A percentile compares a stretch with the other conserved stretches of the same genome.
Evolutionary conservation across 2,888 invertebrate genomes (phyloP).

Genomic region (Watsonalla cultraria): DNA sequence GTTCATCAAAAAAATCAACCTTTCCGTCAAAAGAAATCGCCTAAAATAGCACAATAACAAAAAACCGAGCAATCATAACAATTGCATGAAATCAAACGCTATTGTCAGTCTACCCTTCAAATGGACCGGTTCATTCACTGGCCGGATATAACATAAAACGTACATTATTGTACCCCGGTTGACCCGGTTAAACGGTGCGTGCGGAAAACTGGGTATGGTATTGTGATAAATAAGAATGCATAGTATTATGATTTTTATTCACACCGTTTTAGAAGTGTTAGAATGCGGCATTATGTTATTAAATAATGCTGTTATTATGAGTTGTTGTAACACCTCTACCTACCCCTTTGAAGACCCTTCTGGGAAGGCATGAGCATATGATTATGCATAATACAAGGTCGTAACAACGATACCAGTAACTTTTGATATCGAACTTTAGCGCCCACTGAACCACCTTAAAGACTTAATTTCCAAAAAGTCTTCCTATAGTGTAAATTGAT

Average conservation of each 20-base stretch:
- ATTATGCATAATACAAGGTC: no score
- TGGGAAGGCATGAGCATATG: no score
- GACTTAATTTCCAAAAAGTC: no score
- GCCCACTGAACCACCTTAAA: no score
- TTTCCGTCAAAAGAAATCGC: neutral
- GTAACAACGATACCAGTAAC: no score
- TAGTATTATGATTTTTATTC: neutral
- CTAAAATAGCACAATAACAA: neutral
- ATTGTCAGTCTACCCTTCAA: conserved; percentile 1
- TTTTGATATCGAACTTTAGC: no score
- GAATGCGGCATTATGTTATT: no score
- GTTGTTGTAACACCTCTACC: no score
- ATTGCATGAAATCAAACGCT: conserved; percentile 1
- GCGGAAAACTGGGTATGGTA: neutral
- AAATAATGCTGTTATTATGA: no score
- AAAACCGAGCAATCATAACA: neutral
- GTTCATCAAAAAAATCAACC: no score
- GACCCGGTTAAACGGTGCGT: neutral
- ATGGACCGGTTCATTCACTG: conserved; percentile 1
- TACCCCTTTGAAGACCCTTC: no score
- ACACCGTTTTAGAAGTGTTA: neutral
- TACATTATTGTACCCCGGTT: conserved; percentile 1
- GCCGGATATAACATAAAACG: conserved; percentile 4
- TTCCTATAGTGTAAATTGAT: no score
- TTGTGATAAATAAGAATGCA: neutral